These are phyloP conservation scores for Tetrapedia diversipes DNA, from an alignment of 2,888 invertebrate genomes.

Conservation along the genomic window DNA sequence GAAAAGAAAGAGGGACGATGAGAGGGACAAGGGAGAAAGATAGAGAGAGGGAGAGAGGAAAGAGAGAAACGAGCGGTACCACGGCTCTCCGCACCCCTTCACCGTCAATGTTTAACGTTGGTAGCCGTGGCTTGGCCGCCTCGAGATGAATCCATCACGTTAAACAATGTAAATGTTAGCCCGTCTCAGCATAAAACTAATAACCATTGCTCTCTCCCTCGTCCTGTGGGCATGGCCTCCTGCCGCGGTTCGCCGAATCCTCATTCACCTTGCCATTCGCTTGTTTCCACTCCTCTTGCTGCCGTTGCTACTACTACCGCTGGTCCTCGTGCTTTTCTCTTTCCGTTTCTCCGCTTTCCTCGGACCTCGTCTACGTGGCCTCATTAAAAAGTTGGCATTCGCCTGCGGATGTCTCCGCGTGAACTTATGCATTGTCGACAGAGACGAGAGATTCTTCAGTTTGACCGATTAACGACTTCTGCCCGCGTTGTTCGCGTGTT, in stretches of 20 bases:
- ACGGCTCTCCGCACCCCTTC: conserved; percentile 61
- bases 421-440: conserved; percentile 51
- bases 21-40: conserved; percentile 21
- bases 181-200: conserved; percentile 80
- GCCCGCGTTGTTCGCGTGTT: neutral
- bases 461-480: conserved; percentile 26
- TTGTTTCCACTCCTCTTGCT: conserved; percentile 39
- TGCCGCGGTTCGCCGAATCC: conserved; percentile 80
- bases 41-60: conserved; percentile 21
- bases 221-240: conserved; percentile 69
- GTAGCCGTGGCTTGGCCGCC: conserved; percentile 68
- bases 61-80: conserved; percentile 29
- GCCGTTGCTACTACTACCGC: neutral
- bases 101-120: conserved; percentile 76
- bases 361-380: conserved; percentile 56
- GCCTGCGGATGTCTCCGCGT: conserved; percentile 39
- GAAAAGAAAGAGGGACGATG: conserved; percentile 21
- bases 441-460: conserved; percentile 29
- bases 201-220: conserved; percentile 77
- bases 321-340: conserved; percentile 10
- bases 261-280: conserved; percentile 67
- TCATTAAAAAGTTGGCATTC: conserved; percentile 64
- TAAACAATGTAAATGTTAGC: conserved; percentile 82
- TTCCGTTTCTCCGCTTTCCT: conserved; percentile 23
- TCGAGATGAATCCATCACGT: conserved; percentile 81